These are phyloP conservation scores for Idaea aversata DNA, from an alignment of 2,888 invertebrate genomes.

Conservation along the genomic window DNA sequence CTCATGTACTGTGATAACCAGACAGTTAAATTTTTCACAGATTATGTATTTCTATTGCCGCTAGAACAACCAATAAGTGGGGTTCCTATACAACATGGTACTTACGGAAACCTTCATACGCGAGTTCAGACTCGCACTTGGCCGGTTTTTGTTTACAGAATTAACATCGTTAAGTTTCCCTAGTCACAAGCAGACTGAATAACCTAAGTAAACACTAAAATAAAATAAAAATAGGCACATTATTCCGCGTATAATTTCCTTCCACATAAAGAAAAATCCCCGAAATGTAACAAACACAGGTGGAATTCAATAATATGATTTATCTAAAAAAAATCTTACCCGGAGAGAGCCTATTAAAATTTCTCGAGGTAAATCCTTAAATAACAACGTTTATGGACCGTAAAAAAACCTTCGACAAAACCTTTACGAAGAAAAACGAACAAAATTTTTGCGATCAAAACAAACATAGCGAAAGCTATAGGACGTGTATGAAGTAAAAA, in stretches of 20 bases:
- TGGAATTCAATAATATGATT: not conserved
- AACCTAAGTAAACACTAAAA: too few species aligned
- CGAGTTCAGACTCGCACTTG: too few species aligned
- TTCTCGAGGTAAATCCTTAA: constrained; percentile 19
- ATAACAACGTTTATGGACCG: constrained; percentile 27
- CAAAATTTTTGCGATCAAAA: constrained; percentile 26
- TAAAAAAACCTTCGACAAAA: constrained; percentile 28
- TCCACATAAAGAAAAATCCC: not conserved
- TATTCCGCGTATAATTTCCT: not conserved
- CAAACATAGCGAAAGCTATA: constrained; percentile 13
- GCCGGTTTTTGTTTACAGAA: too few species aligned
- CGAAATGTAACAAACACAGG: not conserved
- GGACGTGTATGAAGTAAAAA: not conserved
- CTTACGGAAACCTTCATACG: too few species aligned
- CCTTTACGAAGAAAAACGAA: constrained; percentile 25
- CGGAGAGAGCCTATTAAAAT: constrained; percentile 26
- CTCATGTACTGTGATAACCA: too few species aligned
- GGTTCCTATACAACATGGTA: too few species aligned
- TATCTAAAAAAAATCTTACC: constrained; percentile 12
- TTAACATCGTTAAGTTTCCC: too few species aligned
- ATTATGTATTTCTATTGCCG: too few species aligned
- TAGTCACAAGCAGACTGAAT: too few species aligned
- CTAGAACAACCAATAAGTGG: too few species aligned
- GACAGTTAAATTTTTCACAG: too few species aligned
- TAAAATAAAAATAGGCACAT: too few species aligned